Evolutionary conservation across 2,888 invertebrate species (phyloP), one percentile per base, ranked within the genome.

Genomic region (Prenolepis imparis): DNA sequence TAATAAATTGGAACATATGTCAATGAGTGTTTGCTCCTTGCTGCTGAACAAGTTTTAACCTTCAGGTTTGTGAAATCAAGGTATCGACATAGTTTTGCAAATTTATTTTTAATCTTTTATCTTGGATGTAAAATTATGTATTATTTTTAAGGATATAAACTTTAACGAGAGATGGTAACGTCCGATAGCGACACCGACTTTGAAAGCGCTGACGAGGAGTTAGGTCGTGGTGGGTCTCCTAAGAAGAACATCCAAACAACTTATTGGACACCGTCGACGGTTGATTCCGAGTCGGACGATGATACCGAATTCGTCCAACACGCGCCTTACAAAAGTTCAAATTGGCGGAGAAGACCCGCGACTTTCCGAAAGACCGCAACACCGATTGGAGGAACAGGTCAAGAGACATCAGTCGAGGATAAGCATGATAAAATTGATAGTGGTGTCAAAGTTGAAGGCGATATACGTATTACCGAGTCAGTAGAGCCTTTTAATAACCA

Each of bases 141-240:
- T 68, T 36, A 36, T 32, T 36, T 78, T 44, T 18, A 70, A 15
- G 15, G 15, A 57, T 28, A 21, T 15, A 36, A 18, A 3, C 2
- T 44, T 70, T 15, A 24, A 9, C 61, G 8, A 44, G 90, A 88
- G 87, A 97, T 97, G 97, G 96, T 96, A 91, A 96, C 96, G 52
- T 97, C 97, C 88, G 97, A 97, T 87, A 97, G 97, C 94, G 97
- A 97, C 91, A 59, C 36, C 18, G 96, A 96, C 92, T 97, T 97
- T 93, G 97, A 97, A 94, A 97, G 97, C 95, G 97, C 97, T 5
- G 97, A 97, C 91, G 97, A 97, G 92, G 97, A 96, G 48, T 95
- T 95, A 86, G 95, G 94, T 77, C 91, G 89, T 41, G 85, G 89
- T 36, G 84, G 82, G 6, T 15, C 75, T 5, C 5, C n/a, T 12